Conservation (phyloP, 2,888 invertebrate genomes). For the Liposcelis brunnea region DNA sequence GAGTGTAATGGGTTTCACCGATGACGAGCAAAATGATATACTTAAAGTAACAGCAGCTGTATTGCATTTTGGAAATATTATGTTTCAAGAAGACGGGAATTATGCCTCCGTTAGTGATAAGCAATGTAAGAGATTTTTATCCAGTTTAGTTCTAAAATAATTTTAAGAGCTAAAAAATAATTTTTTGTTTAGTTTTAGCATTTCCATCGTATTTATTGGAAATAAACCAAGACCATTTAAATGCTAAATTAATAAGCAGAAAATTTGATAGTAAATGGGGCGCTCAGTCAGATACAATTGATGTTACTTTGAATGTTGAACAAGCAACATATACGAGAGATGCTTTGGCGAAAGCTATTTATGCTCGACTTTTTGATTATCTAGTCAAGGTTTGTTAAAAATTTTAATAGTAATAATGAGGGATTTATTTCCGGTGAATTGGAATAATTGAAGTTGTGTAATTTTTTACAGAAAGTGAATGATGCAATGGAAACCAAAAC, state of each 20-base stretch:
- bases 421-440: too few species aligned
- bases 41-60: conserved; percentile 39
- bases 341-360: conserved; percentile 45
- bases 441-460: too few species aligned
- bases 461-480: conserved; percentile 37
- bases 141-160: background rate
- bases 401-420: background rate
- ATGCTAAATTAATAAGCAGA: conserved; percentile 39
- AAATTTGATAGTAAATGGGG: conserved; percentile 52
- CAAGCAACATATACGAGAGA: conserved; percentile 45
- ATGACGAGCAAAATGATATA: conserved; percentile 33
- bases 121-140: conserved; percentile 30
- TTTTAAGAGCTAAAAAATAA: conserved; percentile 3
- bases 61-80: conserved; percentile 44
- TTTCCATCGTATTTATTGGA: conserved; percentile 43
- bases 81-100: conserved; percentile 36
- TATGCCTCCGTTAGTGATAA: conserved; percentile 36
- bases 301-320: conserved; percentile 42
- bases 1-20: conserved; percentile 33
- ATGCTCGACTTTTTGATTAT: conserved; percentile 43
- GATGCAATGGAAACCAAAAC: conserved; percentile 37
- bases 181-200: conserved; percentile 31
- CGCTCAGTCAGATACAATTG: conserved; percentile 40
- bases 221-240: conserved; percentile 33
- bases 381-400: conserved; percentile 30